Evolutionary conservation across 2,797 vertebrate genomes (phyloP).

Genomic region (Ispidina lecontei): DNA sequence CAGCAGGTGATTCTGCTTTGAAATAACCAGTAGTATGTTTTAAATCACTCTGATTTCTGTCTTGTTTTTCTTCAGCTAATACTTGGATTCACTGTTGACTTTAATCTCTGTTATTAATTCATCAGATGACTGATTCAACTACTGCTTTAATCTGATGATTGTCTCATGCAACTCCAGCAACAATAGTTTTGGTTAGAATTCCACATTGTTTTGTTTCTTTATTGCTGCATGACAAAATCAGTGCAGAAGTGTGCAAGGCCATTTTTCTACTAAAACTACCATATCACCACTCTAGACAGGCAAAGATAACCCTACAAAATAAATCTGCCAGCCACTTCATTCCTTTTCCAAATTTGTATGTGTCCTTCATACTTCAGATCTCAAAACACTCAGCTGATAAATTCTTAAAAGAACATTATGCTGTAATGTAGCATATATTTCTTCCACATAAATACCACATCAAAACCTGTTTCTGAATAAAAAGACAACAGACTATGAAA

Average conservation of each 20-base stretch:
- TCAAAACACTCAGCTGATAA: constrained; percentile 20
- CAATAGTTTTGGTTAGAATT: not conserved
- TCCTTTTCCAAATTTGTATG: constrained; percentile 1
- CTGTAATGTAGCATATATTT: not conserved
- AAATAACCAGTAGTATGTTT: not conserved
- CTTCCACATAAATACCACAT: not conserved
- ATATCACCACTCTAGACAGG: not conserved
- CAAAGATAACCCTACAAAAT: constrained; percentile 45
- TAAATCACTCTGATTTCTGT: not conserved
- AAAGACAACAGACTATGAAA: not conserved
- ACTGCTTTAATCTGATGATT: constrained; percentile 6
- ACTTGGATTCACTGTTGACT: constrained; percentile 31
- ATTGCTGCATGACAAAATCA: not conserved
- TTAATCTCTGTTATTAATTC: not conserved
- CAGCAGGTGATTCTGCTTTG: not conserved
- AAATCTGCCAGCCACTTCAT: constrained; percentile 19
- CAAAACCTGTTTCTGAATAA: not conserved
- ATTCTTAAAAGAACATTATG: not conserved
- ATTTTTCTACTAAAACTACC: constrained; percentile 38
- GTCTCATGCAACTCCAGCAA: not conserved
- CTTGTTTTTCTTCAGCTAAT: not conserved
- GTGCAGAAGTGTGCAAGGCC: not conserved
- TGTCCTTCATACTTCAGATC: not conserved
- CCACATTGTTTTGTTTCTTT: not conserved
- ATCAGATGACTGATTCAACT: constrained; percentile 37